Conservation (phyloP, 2,113 vertebrate species). For the Tragelaphus buxtoni region DNA sequence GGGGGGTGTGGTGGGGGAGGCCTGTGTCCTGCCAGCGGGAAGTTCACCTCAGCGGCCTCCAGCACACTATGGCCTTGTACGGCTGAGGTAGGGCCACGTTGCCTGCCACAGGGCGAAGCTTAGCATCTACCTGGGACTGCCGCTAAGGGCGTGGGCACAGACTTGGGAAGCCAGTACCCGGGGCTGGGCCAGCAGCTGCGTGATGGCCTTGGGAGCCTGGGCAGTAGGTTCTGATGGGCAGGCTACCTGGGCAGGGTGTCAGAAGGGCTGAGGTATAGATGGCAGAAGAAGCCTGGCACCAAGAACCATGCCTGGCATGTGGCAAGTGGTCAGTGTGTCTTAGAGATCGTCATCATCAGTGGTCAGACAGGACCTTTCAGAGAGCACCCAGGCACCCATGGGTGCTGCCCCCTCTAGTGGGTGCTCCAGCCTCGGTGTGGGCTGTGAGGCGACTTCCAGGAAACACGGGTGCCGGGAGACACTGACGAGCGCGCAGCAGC, state of each 20-base stretch:
- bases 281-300: accelerated
- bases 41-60: neutral
- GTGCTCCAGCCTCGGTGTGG: accelerated
- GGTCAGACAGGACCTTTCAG: neutral
- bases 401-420: neutral
- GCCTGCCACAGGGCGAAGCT: neutral
- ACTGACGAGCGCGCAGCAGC: accelerated
- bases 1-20: neutral
- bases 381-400: accelerated
- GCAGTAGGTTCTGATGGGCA: neutral
- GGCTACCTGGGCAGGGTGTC: neutral
- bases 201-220: neutral
- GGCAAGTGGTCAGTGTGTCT: accelerated
- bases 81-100: neutral
- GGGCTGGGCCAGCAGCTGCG: neutral
- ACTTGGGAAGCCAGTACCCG: accelerated
- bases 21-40: neutral
- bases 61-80: neutral
- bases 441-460: accelerated
- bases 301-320: accelerated
- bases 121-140: accelerated
- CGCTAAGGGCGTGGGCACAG: accelerated
- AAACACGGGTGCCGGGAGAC: accelerated
- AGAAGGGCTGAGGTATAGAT: accelerated
- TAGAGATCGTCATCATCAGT: accelerated